Percentiles rank a stretch among this genome's conserved stretches.
Conservation (phyloP, 2,113 vertebrate species). For the Falco punctatus region DNA sequence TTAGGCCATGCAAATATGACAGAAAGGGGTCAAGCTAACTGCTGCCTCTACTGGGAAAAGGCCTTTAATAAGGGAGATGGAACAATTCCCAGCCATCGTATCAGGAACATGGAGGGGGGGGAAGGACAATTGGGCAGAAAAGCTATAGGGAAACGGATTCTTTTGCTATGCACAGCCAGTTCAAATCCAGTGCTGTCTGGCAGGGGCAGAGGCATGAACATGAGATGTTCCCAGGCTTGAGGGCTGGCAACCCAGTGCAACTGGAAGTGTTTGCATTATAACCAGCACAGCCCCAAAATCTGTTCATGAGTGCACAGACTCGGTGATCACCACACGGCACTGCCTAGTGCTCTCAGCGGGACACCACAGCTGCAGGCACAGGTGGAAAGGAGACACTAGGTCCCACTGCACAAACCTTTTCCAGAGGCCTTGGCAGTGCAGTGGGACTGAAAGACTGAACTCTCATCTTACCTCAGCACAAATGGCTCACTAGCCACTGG, state of each 20-base stretch:
- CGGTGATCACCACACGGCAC: accelerated
- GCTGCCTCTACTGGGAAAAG: not conserved
- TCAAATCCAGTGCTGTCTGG: not conserved
- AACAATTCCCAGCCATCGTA: not conserved
- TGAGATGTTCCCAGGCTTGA: not conserved
- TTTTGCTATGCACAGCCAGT: not conserved
- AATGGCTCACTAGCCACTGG: not conserved
- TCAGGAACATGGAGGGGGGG: not conserved
- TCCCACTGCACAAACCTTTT: not conserved
- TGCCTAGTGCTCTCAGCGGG: not conserved
- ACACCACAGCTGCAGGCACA: not conserved
- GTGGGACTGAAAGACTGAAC: not conserved
- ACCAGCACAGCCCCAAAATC: not conserved
- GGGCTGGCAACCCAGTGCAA: not conserved
- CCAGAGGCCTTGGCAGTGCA: not conserved
- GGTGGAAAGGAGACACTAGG: accelerated
- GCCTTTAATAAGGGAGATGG: not conserved
- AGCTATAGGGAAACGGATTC: not conserved
- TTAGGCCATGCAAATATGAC: not conserved
- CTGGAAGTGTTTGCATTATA: not conserved
- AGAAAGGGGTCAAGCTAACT: not conserved
- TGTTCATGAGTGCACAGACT: not conserved
- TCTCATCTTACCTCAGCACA: not conserved
- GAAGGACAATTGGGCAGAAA: not conserved
- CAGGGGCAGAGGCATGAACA: not conserved